A percentile compares a stretch with the other conserved stretches of the same genome.
Conservation (phyloP, 2,888 invertebrate species). For the Mythimna vitellina region DNA sequence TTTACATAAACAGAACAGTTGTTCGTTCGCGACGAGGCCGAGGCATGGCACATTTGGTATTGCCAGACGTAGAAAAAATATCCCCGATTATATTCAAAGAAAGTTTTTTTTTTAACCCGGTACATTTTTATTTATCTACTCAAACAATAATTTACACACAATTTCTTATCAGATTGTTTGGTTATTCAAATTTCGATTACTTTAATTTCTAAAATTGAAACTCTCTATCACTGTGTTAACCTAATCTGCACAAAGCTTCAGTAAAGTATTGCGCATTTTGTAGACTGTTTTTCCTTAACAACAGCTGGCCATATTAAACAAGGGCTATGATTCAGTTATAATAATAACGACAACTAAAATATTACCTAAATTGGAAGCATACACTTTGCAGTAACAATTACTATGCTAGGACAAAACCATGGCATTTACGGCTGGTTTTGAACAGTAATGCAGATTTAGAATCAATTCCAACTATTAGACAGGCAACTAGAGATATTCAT, state of each 20-base stretch:
- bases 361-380: neutral
- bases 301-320: conserved; percentile 2
- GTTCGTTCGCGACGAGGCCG: conserved; percentile 66
- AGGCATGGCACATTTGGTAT: conserved; percentile 72
- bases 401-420: neutral
- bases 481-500: neutral
- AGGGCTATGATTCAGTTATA: conserved; percentile 24
- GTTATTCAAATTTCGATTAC: neutral
- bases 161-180: neutral
- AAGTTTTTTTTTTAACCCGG: neutral
- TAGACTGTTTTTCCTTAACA: conserved; percentile 25
- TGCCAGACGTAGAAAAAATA: conserved; percentile 64
- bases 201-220: neutral
- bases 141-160: neutral
- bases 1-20: conserved; percentile 78
- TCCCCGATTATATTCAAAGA: conserved; percentile 19
- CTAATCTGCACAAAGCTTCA: neutral
- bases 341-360: neutral
- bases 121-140: neutral
- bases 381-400: neutral
- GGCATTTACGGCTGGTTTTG: no score
- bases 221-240: neutral
- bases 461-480: neutral
- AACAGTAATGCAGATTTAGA: neutral
- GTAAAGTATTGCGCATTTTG: neutral